phyloP scores from a whole-genome alignment of 2,113 vertebrate genomes.

The Eurypyga helias region DNA sequence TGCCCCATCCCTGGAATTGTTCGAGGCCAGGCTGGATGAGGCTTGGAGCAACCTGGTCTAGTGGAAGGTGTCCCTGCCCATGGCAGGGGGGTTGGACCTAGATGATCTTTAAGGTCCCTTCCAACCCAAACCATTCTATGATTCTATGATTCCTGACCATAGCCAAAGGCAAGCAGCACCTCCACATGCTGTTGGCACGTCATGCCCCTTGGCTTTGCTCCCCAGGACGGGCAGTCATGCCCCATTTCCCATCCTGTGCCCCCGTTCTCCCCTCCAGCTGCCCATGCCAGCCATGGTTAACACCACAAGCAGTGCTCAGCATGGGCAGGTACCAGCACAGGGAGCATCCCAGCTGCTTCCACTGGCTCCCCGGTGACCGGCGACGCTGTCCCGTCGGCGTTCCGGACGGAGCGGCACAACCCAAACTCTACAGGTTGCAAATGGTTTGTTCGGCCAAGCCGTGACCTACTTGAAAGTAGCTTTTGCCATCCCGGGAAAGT shows the following conservation, averaged over 20 bases:
- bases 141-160: too few relatives aligned
- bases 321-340: fast-evolving
- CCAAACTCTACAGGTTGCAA: background rate
- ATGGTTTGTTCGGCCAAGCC: background rate
- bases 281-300: fast-evolving
- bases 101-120: too few relatives aligned
- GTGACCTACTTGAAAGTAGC: constrained; percentile 84
- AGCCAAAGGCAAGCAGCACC: background rate
- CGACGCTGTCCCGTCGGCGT: fast-evolving
- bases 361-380: fast-evolving
- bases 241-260: fast-evolving
- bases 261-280: background rate
- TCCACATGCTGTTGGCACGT: fast-evolving
- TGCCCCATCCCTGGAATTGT: too few relatives aligned
- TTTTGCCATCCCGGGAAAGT: constrained; percentile 70
- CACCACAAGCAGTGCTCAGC: background rate
- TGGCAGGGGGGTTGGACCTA: too few relatives aligned
- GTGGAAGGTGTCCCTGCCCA: too few relatives aligned
- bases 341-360: background rate
- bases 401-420: fast-evolving
- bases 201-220: fast-evolving
- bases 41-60: too few relatives aligned
- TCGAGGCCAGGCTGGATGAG: too few relatives aligned
- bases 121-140: too few relatives aligned
- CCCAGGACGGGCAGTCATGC: fast-evolving